Evolutionary conservation across 2,113 vertebrate genomes (phyloP), one percentile per base, ranked within the genome.

Genomic region (Cephalopholis sonnerati): DNA sequence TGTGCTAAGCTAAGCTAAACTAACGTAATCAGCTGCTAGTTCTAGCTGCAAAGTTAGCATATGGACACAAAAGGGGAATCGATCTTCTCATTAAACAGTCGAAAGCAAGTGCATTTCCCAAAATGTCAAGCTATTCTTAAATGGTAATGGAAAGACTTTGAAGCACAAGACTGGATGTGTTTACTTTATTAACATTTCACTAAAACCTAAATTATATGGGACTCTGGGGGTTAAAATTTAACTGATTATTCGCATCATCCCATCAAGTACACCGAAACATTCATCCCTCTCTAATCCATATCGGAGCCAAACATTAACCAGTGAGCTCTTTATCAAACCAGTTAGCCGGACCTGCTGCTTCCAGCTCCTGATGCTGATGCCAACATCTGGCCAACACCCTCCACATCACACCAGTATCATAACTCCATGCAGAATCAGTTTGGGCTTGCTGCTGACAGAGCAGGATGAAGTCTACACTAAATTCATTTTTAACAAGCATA

Each of bases 281-380:
- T 7, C 53, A 36, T 2, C 29, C 3, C 7, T 27, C 17, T 29
- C 22, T 20, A 25, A 55, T 12, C 12, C 17, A 66, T 32, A 59
- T 1, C 20, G 20, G 18, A 46, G 13, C 27, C 8, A 32, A 24
- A 55, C n/a, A 17, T 25, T 22, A 27, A 68, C 53, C 18, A 48
- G 24, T 18, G 41, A 68, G 54, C 32, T 29, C 17, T 53, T 51
- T n/a, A 59, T 68, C 46, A 48, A 62, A 15, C 32, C 22, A 12
- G 16, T 82, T 71, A 70, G 20, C 58, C 27, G 7, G 22, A 70
- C 17, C 58, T 50, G 58, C 64, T 82, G 66, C 64, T 76, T 25
- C 57, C 16, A 62, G 36, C 51, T 51, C 17, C 27, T 17, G 25
- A 54, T 62, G 48, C 25, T 63, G 16, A 32, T 61, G 10, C 71